Percentiles rank a stretch among this genome's conserved stretches.
These are phyloP conservation scores for Forpus xanthops DNA, from an alignment of 2,797 vertebrate genomes.

Conservation along the genomic window DNA sequence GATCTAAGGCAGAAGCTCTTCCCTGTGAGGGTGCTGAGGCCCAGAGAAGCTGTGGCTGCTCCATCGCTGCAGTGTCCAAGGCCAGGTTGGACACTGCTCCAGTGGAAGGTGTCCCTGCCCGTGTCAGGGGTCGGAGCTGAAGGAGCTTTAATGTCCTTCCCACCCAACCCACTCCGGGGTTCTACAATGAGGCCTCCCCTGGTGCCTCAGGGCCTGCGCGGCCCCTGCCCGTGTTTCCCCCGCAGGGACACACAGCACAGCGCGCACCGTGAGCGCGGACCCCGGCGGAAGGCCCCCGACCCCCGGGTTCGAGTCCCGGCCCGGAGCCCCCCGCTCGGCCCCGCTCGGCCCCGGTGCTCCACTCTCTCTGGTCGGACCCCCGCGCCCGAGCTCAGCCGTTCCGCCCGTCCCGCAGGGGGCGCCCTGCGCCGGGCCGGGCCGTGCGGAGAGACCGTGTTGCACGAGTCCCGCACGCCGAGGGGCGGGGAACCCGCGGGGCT, in stretches of 20 bases:
- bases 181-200: rapidly evolving
- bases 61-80: no score
- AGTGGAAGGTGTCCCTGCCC: no score
- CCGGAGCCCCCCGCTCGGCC: no score
- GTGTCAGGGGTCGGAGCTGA: no score
- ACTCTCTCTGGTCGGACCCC: no score
- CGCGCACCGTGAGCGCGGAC: not conserved
- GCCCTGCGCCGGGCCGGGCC: not conserved
- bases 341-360: no score
- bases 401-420: not conserved
- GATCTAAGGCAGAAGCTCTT: no score
- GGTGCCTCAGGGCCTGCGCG: not conserved
- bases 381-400: not conserved
- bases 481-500: not conserved
- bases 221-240: not conserved
- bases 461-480: conserved; percentile 39
- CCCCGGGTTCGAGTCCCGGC: not conserved
- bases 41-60: no score
- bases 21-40: no score
- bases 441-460: conserved; percentile 50
- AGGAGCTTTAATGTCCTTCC: no score
- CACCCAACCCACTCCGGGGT: no score
- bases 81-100: no score
- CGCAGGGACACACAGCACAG: rapidly evolving
- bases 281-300: not conserved